Conservation (phyloP, 2,113 vertebrate species). For the Balaeniceps rex region DNA sequence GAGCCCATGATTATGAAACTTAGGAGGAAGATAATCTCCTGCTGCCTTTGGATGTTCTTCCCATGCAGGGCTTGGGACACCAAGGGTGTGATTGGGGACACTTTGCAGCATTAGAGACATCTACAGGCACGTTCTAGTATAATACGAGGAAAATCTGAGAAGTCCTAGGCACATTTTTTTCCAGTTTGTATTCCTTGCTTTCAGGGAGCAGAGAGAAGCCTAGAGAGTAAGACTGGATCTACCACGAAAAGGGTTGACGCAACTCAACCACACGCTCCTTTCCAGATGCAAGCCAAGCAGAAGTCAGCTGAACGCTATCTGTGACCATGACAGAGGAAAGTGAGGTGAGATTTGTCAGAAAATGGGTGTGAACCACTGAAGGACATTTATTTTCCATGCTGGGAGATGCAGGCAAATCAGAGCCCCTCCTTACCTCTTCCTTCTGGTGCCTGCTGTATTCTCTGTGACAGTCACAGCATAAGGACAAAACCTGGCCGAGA, state of each 20-base stretch:
- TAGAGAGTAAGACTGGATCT: neutral
- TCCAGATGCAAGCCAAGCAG: neutral
- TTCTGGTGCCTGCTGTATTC: neutral
- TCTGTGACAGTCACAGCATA: neutral
- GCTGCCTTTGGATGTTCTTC: neutral
- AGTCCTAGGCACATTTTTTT: neutral
- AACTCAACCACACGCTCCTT: neutral
- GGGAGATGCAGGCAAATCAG: neutral
- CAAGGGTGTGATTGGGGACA: neutral
- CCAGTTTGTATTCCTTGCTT: neutral
- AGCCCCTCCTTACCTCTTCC: neutral
- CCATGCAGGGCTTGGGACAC: neutral
- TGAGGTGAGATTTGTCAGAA: no score
- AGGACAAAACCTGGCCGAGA: neutral
- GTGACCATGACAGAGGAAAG: neutral
- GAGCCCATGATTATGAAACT: neutral
- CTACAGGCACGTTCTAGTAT: neutral
- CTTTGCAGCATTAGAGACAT: neutral
- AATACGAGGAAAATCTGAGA: no score
- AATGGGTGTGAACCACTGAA: neutral
- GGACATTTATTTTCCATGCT: neutral
- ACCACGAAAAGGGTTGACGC: neutral
- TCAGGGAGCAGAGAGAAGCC: neutral
- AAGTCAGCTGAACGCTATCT: neutral
- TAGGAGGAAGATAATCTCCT: neutral